phyloP scores from a whole-genome alignment of 2,797 vertebrate species.

The Enteromius anoplus region DNA sequence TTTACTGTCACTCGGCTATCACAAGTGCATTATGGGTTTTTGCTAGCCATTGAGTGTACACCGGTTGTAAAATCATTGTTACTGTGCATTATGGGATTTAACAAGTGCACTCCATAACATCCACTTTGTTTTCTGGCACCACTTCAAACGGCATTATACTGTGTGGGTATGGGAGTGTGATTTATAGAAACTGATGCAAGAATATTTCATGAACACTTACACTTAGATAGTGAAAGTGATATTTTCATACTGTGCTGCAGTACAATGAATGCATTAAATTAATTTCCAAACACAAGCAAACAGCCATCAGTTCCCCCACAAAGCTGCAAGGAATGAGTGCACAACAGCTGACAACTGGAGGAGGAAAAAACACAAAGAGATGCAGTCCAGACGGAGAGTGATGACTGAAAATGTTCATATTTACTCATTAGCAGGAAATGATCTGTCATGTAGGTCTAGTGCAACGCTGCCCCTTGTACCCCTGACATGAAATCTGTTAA shows the following conservation, averaged over 20 bases:
- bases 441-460: neutral
- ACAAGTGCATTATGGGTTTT: neutral
- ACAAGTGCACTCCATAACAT: neutral
- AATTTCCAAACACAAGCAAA: constrained; percentile 19
- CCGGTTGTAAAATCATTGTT: neutral
- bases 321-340: neutral
- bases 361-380: neutral
- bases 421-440: neutral
- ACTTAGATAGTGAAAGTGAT: neutral
- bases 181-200: neutral
- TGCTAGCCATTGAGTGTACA: neutral
- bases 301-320: neutral
- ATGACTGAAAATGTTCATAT: neutral
- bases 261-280: neutral
- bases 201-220: neutral
- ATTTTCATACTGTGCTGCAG: neutral
- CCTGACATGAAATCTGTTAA: constrained; percentile 21
- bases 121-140: neutral
- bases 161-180: neutral
- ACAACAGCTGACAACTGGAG: neutral
- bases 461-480: neutral
- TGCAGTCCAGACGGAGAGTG: neutral
- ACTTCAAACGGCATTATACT: neutral
- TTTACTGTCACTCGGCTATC: neutral
- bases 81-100: constrained; percentile 4